Evolutionary conservation across 35 echinoderm and acorn worm species (phyloP).

Genomic region (Lytechinus pictus): DNA sequence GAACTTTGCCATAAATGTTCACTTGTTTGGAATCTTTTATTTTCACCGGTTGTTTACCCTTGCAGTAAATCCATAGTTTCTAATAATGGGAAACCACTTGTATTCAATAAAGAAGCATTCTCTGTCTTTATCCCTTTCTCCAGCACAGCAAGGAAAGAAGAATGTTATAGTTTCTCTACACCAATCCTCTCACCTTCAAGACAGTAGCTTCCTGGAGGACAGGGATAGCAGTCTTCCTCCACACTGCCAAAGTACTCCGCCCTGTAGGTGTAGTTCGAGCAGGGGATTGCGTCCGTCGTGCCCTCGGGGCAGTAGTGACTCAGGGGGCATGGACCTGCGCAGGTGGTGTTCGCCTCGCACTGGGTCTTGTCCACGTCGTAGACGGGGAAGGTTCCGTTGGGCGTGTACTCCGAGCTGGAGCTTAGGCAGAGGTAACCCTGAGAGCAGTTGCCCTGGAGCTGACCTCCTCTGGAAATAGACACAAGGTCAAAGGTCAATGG

Average conservation of each 20-base stretch:
- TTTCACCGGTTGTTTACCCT: too few relatives aligned
- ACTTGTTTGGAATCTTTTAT: too few relatives aligned
- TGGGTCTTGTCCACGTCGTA: constrained; percentile 79
- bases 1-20: too few relatives aligned
- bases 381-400: constrained; percentile 64
- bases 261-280: constrained; percentile 80
- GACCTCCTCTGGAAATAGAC: constrained; percentile 73
- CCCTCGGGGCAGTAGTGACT: constrained; percentile 96
- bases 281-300: constrained; percentile 78
- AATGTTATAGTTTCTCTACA: not conserved
- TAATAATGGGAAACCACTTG: too few relatives aligned
- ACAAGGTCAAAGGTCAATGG: not conserved
- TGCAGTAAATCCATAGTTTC: too few relatives aligned
- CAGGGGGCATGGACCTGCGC: constrained; percentile 88
- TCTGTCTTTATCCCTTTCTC: too few relatives aligned
- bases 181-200: constrained; percentile 74
- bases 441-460: constrained; percentile 79
- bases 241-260: constrained; percentile 73
- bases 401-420: constrained; percentile 78
- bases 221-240: constrained; percentile 82
- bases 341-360: constrained; percentile 81
- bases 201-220: constrained; percentile 77
- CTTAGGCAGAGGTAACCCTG: constrained; percentile 96
- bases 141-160: not conserved
- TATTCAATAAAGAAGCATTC: too few relatives aligned